These are phyloP conservation scores for Lordiphosa stackelbergi DNA, from an alignment of 1,140 invertebrate genomes.

Conservation along the genomic window DNA sequence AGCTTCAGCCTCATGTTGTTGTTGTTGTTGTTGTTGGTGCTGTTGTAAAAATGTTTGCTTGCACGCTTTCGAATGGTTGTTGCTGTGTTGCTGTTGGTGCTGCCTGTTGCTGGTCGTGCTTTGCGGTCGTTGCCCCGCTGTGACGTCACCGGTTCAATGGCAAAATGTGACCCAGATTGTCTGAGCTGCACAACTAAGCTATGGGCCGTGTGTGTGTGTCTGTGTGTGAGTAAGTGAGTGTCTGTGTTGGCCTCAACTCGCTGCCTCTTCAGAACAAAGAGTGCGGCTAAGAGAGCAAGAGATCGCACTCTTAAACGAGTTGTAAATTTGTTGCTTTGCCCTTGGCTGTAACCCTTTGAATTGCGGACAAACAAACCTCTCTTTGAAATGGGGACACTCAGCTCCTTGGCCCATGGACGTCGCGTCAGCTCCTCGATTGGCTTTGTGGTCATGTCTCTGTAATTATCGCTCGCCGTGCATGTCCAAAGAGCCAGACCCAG, in stretches of 20 bases:
- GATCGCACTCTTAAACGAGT: constrained; percentile 13
- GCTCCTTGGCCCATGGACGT: constrained; percentile 25
- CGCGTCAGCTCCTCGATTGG: constrained; percentile 46
- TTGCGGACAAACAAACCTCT: constrained; percentile 23
- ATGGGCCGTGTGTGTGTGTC: constrained; percentile 20
- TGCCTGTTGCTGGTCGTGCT: constrained; percentile 57
- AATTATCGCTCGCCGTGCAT: constrained; percentile 62
- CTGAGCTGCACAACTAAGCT: constrained; percentile 76
- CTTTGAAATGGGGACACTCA: constrained; percentile 61
- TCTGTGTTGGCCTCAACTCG: constrained; percentile 43
- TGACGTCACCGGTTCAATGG: constrained; percentile 78
- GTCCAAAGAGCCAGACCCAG: constrained; percentile 28
- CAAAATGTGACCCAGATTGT: constrained; percentile 78
- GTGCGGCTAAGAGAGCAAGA: constrained; percentile 16
- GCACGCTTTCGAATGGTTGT: constrained; percentile 66
- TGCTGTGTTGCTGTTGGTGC: constrained; percentile 33
- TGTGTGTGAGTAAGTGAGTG: constrained; percentile 22
- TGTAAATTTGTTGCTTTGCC: constrained; percentile 44
- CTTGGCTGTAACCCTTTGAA: constrained; percentile 43
- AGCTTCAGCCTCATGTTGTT: constrained; percentile 34
- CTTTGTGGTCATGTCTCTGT: constrained; percentile 64
- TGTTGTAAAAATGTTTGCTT: constrained; percentile 74
- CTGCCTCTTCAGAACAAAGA: constrained; percentile 63
- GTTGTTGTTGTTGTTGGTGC: constrained; percentile 40
- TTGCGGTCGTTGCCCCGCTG: constrained; percentile 76